A percentile compares a stretch with the other conserved stretches of the same genome.
Evolutionary conservation across 2,888 invertebrate species (phyloP).

Genomic region (Cataglyphis livida): DNA sequence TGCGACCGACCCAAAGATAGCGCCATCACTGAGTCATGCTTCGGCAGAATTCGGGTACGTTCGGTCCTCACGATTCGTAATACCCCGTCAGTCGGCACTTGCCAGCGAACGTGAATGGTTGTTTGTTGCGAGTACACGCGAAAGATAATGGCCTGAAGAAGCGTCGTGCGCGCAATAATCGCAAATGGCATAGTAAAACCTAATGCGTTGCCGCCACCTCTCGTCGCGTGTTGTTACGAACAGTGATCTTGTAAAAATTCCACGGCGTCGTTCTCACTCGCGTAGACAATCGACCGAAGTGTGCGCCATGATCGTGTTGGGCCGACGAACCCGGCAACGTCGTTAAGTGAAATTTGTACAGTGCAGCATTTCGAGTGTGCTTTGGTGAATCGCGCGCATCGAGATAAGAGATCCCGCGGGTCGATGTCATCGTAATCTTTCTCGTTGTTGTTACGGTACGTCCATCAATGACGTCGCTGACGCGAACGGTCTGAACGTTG

Average conservation of each 20-base stretch:
- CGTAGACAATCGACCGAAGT: conserved; percentile 24
- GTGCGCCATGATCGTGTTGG: conserved; percentile 49
- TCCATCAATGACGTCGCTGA: conserved; percentile 17
- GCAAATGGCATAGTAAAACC: conserved; percentile 80
- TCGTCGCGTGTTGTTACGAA: conserved; percentile 14
- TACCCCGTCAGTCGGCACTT: conserved; percentile 76
- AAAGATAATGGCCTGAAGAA: conserved; percentile 37
- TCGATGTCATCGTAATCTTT: neutral
- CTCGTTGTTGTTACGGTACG: neutral
- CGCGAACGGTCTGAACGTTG: conserved; percentile 27
- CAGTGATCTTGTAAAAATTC: neutral
- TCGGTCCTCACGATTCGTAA: conserved; percentile 60
- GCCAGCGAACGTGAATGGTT: conserved; percentile 74
- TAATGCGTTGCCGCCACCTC: conserved; percentile 55
- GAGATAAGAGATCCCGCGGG: neutral
- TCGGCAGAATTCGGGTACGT: conserved; percentile 45
- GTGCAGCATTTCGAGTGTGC: conserved; percentile 36
- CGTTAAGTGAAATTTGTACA: conserved; percentile 30
- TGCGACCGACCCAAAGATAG: neutral
- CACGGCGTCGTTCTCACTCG: conserved; percentile 13
- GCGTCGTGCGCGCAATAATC: conserved; percentile 60
- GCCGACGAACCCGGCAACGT: conserved; percentile 47
- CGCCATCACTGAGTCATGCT: conserved; percentile 2
- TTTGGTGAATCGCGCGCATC: conserved; percentile 19
- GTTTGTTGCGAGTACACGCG: conserved; percentile 55